phyloP scores from a whole-genome alignment of 1,140 invertebrate genomes.

The Heliconius congener region DNA sequence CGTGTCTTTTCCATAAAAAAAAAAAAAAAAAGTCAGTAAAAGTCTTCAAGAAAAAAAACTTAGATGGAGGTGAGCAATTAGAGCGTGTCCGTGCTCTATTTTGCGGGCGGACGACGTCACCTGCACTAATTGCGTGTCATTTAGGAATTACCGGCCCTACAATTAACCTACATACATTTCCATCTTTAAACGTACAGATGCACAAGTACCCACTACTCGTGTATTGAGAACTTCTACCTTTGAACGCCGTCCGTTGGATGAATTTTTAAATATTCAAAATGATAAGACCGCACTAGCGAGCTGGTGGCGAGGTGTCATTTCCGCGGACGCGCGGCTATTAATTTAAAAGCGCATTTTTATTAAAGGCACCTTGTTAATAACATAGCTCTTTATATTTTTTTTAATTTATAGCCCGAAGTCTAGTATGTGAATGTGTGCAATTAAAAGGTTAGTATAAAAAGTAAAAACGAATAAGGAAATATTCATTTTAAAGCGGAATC shows the following conservation, averaged over 20 bases:
- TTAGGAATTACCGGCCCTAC: constrained; percentile 63
- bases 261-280: constrained; percentile 29
- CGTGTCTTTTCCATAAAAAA: no score
- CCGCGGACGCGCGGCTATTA: neutral
- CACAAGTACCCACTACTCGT: neutral
- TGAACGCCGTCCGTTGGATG: constrained; percentile 35
- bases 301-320: constrained; percentile 12
- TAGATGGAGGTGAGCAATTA: constrained; percentile 54
- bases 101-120: constrained; percentile 50
- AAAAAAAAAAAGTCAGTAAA: neutral
- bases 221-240: constrained; percentile 45
- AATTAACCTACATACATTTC: constrained; percentile 72
- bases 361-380: constrained; percentile 10
- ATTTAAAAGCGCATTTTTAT: constrained; percentile 17
- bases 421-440: neutral
- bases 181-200: constrained; percentile 42
- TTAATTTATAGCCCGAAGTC: neutral
- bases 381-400: constrained; percentile 3
- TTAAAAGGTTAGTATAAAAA: constrained; percentile 2
- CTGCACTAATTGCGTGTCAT: constrained; percentile 73
- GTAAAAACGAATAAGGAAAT: neutral
- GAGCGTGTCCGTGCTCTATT: constrained; percentile 54
- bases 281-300: constrained; percentile 1
- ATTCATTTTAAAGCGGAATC: neutral
- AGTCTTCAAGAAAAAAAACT: constrained; percentile 18